These are phyloP conservation scores for Eugnorisma glareosa DNA, from an alignment of 2,888 invertebrate species.

Conservation along the genomic window DNA sequence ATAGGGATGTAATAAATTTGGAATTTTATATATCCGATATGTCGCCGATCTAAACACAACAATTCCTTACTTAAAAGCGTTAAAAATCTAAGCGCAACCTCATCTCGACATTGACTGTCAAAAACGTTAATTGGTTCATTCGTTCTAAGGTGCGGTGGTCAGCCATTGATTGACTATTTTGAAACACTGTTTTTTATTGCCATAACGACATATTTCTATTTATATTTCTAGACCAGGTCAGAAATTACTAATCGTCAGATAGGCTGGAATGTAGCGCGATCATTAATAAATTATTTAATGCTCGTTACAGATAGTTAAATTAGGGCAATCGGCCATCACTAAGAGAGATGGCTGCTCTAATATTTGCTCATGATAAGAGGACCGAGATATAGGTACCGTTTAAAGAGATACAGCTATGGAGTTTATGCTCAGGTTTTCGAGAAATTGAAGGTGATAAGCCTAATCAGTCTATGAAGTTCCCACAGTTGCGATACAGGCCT, in stretches of 20 bases:
- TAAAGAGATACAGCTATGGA: slow-evolving; percentile 14
- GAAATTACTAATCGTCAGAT: slow-evolving; percentile 42
- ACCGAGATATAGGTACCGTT: slow-evolving; percentile 20
- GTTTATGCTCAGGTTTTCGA: slow-evolving; percentile 33
- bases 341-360: slow-evolving; percentile 37
- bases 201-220: neutral
- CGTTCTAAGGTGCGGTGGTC: neutral
- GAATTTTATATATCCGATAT: neutral
- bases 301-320: slow-evolving; percentile 57
- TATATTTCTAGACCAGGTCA: slow-evolving; percentile 28
- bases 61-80: neutral
- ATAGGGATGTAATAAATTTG: neutral
- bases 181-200: neutral
- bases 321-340: slow-evolving; percentile 55
- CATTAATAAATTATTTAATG: slow-evolving; percentile 46
- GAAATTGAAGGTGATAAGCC: slow-evolving; percentile 8
- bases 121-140: neutral
- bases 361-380: slow-evolving; percentile 37
- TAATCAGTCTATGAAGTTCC: neutral
- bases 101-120: neutral
- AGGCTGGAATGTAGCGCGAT: slow-evolving; percentile 34
- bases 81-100: neutral
- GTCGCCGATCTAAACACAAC: neutral
- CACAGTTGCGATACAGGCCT: neutral
- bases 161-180: neutral